Evolutionary conservation across 2,797 vertebrate species (phyloP), one percentile per base, ranked within the genome.

Genomic region (Apodemus agrarius): DNA sequence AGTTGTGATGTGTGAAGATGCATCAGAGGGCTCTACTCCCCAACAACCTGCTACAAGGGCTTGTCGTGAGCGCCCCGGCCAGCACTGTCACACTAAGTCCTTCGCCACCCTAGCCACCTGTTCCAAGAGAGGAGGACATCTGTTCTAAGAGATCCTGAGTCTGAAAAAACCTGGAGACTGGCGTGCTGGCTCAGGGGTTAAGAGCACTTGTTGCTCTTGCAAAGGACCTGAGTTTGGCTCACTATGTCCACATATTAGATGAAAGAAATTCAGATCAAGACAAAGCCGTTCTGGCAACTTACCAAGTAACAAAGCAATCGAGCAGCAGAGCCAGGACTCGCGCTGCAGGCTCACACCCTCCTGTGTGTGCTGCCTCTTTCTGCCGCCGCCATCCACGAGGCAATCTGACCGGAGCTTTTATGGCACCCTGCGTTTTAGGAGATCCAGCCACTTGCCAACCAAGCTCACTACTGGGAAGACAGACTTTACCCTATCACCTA

Each of bases 301-400:
- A 83, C 43, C 74, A 89, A 90, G 74, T 37, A 69, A 85, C 76
- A 89, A 91, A 90, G 74, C 82, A 82, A 67, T 37, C 54, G 37
- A 87, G 34, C 40, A 52, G 85, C 40, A 90, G 81, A 93, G 83
- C 14, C 63, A 37, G 85, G 37, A 40, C 37, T 65, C 78, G 8
- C 0, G 3, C 43, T 72, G 40, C 54, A 40, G 78, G n/a, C 43
- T 29, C n/a, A 22, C 16, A 46, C 34, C 78, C 75, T 75, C 37
- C 52, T 37, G 43, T 3, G 49, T 14, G 13, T 12, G 59, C 43
- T 61, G 59, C 52, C 69, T 95, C 1, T 2, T 29, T 79, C 72
- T 72, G 54, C 11, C 24, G 49, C 31, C 75, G 80, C 75, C 76
- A 89, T 0, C 37, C 57, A 57, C 65, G 84, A 80, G 52, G 40